These are phyloP conservation scores for Alcedo quadribrachys DNA, from an alignment of 2,797 vertebrate species.

Conservation along the genomic window DNA sequence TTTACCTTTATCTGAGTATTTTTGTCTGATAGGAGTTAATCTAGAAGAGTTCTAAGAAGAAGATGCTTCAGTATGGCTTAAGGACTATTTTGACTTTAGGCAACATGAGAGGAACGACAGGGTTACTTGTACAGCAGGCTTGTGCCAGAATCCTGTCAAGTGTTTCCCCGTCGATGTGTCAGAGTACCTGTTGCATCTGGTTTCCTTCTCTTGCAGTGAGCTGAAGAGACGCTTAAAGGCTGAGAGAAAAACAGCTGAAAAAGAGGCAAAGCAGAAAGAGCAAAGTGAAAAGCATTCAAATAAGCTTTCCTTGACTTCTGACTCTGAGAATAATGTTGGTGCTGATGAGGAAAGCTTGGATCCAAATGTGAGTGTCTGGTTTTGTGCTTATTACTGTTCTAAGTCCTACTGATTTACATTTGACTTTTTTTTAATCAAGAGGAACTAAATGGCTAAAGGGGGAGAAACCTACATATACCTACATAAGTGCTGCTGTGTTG, in stretches of 20 bases:
- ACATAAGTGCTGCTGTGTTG: background rate
- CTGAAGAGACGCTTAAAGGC: slow-evolving; percentile 94
- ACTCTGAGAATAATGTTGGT: slow-evolving; percentile 26
- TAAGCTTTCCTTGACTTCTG: slow-evolving; percentile 18
- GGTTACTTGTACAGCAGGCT: background rate
- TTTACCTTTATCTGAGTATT: background rate
- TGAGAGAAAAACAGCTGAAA: slow-evolving; percentile 92
- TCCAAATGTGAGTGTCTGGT: slow-evolving; percentile 86
- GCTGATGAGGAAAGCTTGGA: slow-evolving; percentile 92
- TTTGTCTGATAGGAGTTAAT: background rate
- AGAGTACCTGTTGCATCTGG: background rate
- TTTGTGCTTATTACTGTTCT: background rate
- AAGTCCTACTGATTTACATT: background rate
- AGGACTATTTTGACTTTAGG: background rate
- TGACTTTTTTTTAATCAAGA: background rate
- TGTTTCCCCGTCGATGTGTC: background rate
- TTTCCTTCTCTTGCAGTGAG: slow-evolving; percentile 82
- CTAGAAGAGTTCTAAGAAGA: background rate
- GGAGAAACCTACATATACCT: background rate
- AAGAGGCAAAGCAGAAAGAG: slow-evolving; percentile 89
- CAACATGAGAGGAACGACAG: background rate
- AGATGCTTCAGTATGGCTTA: background rate
- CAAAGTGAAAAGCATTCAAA: slow-evolving; percentile 77
- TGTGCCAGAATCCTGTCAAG: background rate
- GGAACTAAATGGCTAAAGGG: background rate